Evolutionary conservation across 2,888 invertebrate genomes (phyloP).

Genomic region (Cephus sareptanus): DNA sequence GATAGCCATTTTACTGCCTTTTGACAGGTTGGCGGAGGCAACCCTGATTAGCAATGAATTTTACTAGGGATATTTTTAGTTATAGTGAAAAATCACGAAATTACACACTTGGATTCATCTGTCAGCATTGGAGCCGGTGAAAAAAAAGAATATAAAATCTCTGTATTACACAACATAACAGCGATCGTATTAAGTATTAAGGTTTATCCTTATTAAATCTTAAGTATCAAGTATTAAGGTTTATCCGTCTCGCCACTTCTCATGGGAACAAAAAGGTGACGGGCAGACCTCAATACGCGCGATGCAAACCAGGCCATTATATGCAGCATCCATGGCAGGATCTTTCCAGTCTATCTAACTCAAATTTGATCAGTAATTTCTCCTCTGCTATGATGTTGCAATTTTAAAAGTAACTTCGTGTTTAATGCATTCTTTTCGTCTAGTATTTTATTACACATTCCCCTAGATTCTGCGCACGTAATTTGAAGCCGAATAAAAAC

Average conservation of each 20-base stretch:
- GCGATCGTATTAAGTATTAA: background rate
- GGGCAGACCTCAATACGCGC: no score
- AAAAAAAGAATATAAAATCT: background rate
- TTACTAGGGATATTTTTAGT: background rate
- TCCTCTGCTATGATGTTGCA: background rate
- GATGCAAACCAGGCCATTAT: no score
- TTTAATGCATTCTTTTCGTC: background rate
- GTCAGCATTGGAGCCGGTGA: background rate
- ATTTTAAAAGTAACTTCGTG: no score
- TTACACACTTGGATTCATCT: background rate
- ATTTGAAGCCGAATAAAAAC: no score
- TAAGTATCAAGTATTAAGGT: no score
- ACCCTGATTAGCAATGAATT: background rate
- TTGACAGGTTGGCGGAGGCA: conserved; percentile 38
- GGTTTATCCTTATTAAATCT: no score
- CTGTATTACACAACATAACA: background rate
- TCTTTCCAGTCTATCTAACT: background rate
- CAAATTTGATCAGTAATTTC: background rate
- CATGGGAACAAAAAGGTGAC: no score
- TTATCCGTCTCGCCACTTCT: no score
- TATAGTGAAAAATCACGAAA: background rate
- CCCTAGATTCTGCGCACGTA: no score
- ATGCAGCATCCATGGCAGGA: no score
- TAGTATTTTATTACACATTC: background rate
- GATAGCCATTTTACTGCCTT: conserved; percentile 15